phyloP scores from a whole-genome alignment of 2,888 invertebrate species.

The Amblyteles armatorius region DNA sequence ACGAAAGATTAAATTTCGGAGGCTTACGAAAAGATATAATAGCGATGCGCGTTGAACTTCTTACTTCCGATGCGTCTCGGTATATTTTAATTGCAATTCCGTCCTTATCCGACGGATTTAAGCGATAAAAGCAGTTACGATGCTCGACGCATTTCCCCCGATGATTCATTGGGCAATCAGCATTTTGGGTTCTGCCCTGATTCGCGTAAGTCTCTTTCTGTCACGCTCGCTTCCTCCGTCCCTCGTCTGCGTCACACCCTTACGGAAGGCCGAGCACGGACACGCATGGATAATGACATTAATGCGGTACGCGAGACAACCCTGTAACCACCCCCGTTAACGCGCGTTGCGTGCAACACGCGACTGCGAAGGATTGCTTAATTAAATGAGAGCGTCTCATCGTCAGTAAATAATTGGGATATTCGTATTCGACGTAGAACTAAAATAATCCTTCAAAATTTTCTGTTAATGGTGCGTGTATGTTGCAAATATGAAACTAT shows the following conservation, averaged over 20 bases:
- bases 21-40: not conserved
- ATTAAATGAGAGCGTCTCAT: constrained; percentile 44
- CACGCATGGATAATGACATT: constrained; percentile 34
- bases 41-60: not conserved
- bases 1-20: not conserved
- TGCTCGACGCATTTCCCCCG: not conserved
- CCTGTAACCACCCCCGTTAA: constrained; percentile 31
- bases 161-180: constrained; percentile 19
- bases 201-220: constrained; percentile 9
- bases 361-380: constrained; percentile 44
- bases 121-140: not conserved
- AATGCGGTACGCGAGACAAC: constrained; percentile 15
- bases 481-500: not conserved
- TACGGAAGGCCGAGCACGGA: not conserved
- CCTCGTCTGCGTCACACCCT: constrained; percentile 39
- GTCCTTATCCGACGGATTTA: constrained; percentile 1
- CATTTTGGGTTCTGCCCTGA: constrained; percentile 24
- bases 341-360: constrained; percentile 45
- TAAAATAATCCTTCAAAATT: constrained; percentile 14
- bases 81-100: not conserved
- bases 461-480: not conserved
- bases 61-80: not conserved
- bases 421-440: not conserved
- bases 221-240: not conserved
- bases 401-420: constrained; percentile 16